Conservation (phyloP, 2,113 vertebrate species). For the Solea senegalensis region DNA sequence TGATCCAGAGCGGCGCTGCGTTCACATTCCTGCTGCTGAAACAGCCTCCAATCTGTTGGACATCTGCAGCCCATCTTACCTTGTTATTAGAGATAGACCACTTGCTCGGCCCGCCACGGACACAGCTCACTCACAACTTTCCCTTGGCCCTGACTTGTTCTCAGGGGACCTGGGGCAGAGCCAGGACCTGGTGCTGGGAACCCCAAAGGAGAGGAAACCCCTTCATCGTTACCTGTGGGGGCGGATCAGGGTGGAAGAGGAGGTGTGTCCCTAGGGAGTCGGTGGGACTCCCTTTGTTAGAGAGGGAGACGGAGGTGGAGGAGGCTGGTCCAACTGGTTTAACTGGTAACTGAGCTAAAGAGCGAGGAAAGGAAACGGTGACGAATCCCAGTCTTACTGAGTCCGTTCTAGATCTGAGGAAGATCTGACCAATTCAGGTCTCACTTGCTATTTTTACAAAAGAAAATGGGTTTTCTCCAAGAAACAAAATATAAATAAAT, state of each 20-base stretch:
- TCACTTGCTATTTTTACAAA: no score
- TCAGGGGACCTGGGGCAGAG: constrained; percentile 57
- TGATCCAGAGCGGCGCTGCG: constrained; percentile 47
- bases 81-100: constrained; percentile 79
- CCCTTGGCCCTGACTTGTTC: constrained; percentile 54
- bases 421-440: no score
- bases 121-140: constrained; percentile 48
- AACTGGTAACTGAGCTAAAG: constrained; percentile 50
- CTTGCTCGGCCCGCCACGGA: constrained; percentile 52
- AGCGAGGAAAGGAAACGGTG: neutral
- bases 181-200: constrained; percentile 54
- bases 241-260: constrained; percentile 38
- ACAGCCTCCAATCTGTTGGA: constrained; percentile 79
- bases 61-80: constrained; percentile 79
- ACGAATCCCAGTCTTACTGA: neutral
- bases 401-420: neutral
- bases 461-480: no score
- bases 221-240: constrained; percentile 49
- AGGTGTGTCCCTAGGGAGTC: constrained; percentile 53
- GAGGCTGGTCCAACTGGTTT: constrained; percentile 54
- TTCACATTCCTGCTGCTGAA: constrained; percentile 61
- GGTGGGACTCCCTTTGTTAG: constrained; percentile 66
- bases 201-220: constrained; percentile 44
- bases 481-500: no score
- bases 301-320: neutral